phyloP scores from a whole-genome alignment of 2,888 invertebrate genomes.

The Sympetrum striolatum region DNA sequence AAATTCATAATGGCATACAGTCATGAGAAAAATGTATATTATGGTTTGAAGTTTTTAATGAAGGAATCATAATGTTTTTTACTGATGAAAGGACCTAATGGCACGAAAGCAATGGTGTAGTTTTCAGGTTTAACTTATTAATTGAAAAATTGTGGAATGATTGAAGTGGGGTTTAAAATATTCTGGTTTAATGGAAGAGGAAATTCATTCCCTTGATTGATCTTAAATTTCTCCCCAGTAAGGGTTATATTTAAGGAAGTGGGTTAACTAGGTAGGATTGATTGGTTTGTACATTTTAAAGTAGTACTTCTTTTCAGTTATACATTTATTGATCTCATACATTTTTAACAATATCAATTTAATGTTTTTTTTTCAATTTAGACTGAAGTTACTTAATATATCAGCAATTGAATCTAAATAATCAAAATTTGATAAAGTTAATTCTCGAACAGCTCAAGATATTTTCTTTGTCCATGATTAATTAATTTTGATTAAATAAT shows the following conservation, averaged over 20 bases:
- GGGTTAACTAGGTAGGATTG: not conserved
- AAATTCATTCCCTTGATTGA: not conserved
- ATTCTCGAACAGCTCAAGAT: not conserved
- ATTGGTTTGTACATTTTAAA: not conserved
- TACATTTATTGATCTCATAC: not conserved
- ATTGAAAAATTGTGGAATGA: not conserved
- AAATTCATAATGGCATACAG: too few relatives aligned
- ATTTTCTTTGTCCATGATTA: not conserved
- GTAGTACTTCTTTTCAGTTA: not conserved
- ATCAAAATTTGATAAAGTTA: not conserved
- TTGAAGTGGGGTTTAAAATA: not conserved
- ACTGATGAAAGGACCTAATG: not conserved
- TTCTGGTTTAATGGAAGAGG: not conserved
- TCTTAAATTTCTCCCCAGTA: not conserved
- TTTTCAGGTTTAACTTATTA: constrained; percentile 14
- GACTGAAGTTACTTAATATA: not conserved
- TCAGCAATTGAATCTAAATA: too few relatives aligned
- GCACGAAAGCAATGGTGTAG: not conserved
- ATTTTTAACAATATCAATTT: too few relatives aligned
- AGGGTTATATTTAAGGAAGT: not conserved
- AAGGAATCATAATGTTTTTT: not conserved
- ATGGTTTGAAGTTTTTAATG: not conserved
- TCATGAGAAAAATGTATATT: not conserved
- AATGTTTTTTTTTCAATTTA: not conserved
- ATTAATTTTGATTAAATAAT: too few relatives aligned